Evolutionary conservation across 2,888 invertebrate genomes (phyloP).

Genomic region (Dolomedes plantarius): DNA sequence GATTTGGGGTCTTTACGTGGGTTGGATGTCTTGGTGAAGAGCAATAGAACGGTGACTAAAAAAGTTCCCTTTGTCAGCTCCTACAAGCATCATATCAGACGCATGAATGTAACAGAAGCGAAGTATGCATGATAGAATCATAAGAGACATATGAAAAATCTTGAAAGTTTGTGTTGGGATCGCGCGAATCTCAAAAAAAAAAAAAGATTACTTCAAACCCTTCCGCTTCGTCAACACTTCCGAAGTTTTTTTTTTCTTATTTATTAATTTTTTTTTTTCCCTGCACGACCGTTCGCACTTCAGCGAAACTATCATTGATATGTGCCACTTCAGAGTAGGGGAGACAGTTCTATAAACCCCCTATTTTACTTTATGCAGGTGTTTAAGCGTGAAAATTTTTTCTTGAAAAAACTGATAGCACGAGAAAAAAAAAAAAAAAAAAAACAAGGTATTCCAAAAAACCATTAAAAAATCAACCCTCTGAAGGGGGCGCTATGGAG

Average conservation of each 20-base stretch:
- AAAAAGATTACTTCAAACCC: not conserved
- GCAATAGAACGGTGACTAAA: not conserved
- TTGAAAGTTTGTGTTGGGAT: slow-evolving; percentile 13
- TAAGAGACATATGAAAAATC: not conserved
- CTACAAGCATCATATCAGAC: slow-evolving; percentile 1
- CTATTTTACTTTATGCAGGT: slow-evolving; percentile 57
- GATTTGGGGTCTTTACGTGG: no score
- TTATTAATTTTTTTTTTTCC: no score
- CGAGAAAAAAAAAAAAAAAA: slow-evolving; percentile 15
- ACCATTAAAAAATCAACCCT: slow-evolving; percentile 10
- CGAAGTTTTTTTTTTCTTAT: slow-evolving; percentile 1
- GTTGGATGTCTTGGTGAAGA: not conserved
- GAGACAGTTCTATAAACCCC: slow-evolving; percentile 36
- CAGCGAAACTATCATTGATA: slow-evolving; percentile 41
- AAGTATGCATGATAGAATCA: slow-evolving; percentile 12
- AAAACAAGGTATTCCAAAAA: slow-evolving; percentile 37
- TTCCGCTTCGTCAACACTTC: slow-evolving; percentile 15
- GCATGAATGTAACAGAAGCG: not conserved
- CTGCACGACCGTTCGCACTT: not conserved
- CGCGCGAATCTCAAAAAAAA: not conserved
- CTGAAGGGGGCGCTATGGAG: not conserved
- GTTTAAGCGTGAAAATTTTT: slow-evolving; percentile 60
- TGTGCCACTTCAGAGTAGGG: slow-evolving; percentile 28
- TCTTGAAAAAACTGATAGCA: not conserved
- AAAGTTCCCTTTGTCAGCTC: not conserved